These are phyloP conservation scores for Troilus luridus DNA, from an alignment of 2,888 invertebrate genomes.

Conservation along the genomic window DNA sequence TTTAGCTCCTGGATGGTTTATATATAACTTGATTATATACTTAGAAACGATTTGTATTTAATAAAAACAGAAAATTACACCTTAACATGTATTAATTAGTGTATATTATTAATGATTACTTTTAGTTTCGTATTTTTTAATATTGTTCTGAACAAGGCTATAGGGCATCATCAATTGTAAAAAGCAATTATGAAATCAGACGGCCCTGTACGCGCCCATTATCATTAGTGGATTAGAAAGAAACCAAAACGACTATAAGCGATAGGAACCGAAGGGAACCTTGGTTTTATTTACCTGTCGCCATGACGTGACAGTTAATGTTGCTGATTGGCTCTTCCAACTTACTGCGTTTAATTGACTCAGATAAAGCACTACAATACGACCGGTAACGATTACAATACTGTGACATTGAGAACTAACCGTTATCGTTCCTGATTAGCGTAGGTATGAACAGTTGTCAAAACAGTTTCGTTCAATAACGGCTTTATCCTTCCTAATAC, in stretches of 20 bases:
- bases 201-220: neutral
- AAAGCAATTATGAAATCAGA: neutral
- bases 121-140: too few relatives aligned
- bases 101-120: too few relatives aligned
- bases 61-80: too few relatives aligned
- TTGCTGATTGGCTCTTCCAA: neutral
- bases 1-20: too few relatives aligned
- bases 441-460: neutral
- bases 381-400: neutral
- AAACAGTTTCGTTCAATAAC: neutral
- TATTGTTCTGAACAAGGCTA: neutral
- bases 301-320: neutral
- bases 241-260: neutral
- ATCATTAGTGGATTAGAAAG: neutral
- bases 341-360: neutral
- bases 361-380: neutral
- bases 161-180: neutral
- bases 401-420: slow-evolving; percentile 2
- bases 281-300: slow-evolving; percentile 9
- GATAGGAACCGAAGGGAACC: neutral
- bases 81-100: too few relatives aligned
- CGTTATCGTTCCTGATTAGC: neutral
- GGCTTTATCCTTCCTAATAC: neutral
- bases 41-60: too few relatives aligned
- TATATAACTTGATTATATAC: too few relatives aligned